These are phyloP conservation scores for Caretta caretta DNA, from an alignment of 2,113 vertebrate genomes.

Conservation along the genomic window DNA sequence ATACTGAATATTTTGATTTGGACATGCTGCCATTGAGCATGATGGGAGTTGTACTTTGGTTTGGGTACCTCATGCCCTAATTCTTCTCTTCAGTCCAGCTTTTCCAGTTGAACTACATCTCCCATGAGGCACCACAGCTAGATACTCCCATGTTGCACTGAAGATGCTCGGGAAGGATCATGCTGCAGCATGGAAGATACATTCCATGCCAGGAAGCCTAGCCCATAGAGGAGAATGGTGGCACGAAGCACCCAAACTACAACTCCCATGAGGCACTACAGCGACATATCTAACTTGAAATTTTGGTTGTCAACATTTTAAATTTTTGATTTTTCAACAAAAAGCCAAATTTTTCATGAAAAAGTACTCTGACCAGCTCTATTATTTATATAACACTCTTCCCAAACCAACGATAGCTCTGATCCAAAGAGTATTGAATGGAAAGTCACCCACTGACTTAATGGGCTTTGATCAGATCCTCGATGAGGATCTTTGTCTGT, in stretches of 20 bases:
- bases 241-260: neutral
- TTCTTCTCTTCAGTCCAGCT: fast-evolving
- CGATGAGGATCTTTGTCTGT: neutral
- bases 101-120: neutral
- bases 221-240: neutral
- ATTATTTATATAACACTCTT: neutral
- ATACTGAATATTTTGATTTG: neutral
- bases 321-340: neutral
- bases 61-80: neutral
- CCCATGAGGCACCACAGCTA: neutral
- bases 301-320: neutral
- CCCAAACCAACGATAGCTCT: neutral
- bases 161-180: neutral
- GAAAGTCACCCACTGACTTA: neutral
- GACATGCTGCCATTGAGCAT: neutral
- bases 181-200: neutral
- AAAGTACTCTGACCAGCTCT: neutral
- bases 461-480: neutral
- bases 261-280: neutral
- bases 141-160: neutral
- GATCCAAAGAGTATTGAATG: neutral
- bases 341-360: neutral
- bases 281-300: fast-evolving
- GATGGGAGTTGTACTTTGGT: neutral
- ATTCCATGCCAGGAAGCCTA: neutral